Conservation (phyloP, 2,113 vertebrate genomes). For the Mormyrus lacerda region DNA sequence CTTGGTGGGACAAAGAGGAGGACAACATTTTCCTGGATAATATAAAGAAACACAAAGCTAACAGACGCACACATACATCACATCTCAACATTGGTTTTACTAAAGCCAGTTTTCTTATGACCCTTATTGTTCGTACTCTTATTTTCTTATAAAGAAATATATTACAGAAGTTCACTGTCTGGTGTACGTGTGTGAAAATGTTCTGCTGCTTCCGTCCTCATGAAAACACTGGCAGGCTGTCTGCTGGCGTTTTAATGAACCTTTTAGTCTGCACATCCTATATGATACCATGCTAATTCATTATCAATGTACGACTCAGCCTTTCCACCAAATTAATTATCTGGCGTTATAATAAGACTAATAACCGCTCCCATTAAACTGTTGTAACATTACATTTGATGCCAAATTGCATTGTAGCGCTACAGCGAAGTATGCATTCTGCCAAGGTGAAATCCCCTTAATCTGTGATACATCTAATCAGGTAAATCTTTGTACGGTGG, state of each 20-base stretch:
- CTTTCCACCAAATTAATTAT: not conserved
- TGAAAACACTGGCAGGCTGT: not conserved
- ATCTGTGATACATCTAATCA: not conserved
- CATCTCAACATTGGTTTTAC: constrained; percentile 33
- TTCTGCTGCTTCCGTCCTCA: constrained; percentile 2
- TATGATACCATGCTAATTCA: not conserved
- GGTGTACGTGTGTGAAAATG: constrained; percentile 2
- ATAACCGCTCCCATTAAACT: not conserved
- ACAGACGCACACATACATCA: constrained; percentile 33
- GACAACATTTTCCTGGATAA: constrained; percentile 7
- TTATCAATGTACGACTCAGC: not conserved
- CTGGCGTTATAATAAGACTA: not conserved
- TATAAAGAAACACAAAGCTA: constrained; percentile 24
- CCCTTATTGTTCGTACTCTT: constrained; percentile 48
- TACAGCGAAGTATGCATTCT: not conserved
- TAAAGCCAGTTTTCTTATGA: constrained; percentile 38
- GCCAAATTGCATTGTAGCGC: not conserved
- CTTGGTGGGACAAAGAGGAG: not conserved
- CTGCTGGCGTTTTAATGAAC: not conserved
- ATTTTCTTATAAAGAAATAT: constrained; percentile 64
- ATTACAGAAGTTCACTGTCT: constrained; percentile 31
- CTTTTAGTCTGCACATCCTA: not conserved
- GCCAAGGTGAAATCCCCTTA: not conserved
- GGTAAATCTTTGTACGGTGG: not conserved
- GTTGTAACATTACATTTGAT: not conserved